phyloP scores from a whole-genome alignment of 2,888 invertebrate species.

The Harpagoxenus sublaevis region DNA sequence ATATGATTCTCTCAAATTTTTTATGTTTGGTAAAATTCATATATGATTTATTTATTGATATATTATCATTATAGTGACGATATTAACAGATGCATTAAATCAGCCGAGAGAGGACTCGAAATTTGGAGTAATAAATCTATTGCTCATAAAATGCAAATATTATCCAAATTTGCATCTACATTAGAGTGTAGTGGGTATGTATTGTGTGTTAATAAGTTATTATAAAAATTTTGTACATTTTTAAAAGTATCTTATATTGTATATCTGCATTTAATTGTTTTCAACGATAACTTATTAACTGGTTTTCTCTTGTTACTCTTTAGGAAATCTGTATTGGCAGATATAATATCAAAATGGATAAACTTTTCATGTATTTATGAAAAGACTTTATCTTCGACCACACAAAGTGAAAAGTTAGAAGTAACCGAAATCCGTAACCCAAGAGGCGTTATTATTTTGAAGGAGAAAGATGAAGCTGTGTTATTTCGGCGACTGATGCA shows the following conservation, averaged over 20 bases:
- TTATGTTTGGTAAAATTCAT: background rate
- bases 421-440: background rate
- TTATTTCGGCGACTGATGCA: constrained; percentile 1
- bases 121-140: constrained; percentile 16
- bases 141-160: background rate
- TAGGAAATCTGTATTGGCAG: constrained; percentile 3
- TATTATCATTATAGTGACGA: constrained; percentile 19
- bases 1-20: background rate
- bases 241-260: background rate
- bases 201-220: background rate
- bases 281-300: background rate
- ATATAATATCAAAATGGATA: background rate
- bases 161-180: background rate
- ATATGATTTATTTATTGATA: background rate
- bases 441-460: constrained; percentile 4
- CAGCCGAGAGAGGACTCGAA: constrained; percentile 17
- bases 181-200: constrained; percentile 12
- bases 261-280: background rate
- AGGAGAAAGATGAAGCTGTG: background rate
- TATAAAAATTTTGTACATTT: background rate
- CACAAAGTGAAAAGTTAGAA: background rate
- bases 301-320: background rate
- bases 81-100: background rate
- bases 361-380: background rate
- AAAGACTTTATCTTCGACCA: background rate